phyloP scores from a whole-genome alignment of 2,888 invertebrate genomes.

The Andrena hattorfiana region DNA sequence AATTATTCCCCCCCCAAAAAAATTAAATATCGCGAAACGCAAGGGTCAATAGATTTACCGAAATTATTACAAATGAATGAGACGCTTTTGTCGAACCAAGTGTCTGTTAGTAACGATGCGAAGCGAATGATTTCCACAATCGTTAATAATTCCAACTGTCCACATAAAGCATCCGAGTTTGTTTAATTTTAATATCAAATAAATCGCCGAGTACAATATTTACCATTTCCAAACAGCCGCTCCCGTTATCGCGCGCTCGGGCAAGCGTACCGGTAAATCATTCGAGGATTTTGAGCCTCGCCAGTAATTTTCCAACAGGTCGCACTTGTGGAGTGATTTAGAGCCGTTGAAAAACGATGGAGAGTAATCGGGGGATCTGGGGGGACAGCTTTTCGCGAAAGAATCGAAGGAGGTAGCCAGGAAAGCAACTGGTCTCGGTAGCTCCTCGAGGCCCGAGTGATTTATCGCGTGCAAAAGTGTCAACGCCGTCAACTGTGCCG shows the following conservation, averaged over 20 bases:
- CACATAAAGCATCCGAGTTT: neutral
- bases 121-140: too few species aligned
- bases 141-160: too few species aligned
- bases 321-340: neutral
- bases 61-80: too few species aligned
- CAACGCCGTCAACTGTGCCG: slow-evolving; percentile 38
- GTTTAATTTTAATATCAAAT: neutral
- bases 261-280: neutral
- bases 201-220: neutral
- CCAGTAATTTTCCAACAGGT: neutral
- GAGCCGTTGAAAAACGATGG: neutral
- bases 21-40: too few species aligned
- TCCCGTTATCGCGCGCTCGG: neutral
- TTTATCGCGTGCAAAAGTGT: slow-evolving; percentile 50
- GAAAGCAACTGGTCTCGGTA: slow-evolving; percentile 37
- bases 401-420: slow-evolving; percentile 16
- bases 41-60: too few species aligned
- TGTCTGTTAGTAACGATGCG: too few species aligned
- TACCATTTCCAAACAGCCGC: neutral
- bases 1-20: too few species aligned
- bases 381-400: neutral
- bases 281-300: neutral
- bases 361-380: neutral
- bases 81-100: too few species aligned
- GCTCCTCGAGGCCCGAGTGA: slow-evolving; percentile 32